Percentiles rank a stretch among this genome's conserved stretches.
Conservation (phyloP, 2,888 invertebrate species). For the Spisula subtruncata region DNA sequence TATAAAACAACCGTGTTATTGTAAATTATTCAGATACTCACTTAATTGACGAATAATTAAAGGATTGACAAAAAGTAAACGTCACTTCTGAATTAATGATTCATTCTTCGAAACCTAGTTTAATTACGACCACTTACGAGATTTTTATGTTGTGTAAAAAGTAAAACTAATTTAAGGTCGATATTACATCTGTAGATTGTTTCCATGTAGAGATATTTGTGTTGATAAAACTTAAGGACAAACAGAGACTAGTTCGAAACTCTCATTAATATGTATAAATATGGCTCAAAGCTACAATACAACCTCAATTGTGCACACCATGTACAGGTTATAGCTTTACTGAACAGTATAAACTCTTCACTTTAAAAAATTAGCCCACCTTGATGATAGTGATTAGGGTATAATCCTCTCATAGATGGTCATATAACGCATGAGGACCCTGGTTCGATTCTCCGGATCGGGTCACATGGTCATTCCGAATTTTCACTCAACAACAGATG, state of each 20-base stretch:
- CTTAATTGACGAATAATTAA: conserved; percentile 8
- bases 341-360: no score
- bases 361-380: no score
- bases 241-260: not conserved
- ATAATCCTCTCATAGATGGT: no score
- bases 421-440: no score
- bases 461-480: no score
- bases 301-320: no score
- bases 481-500: no score
- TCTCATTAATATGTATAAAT: no score
- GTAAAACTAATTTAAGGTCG: not conserved
- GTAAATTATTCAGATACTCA: not conserved
- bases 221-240: not conserved
- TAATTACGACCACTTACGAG: not conserved
- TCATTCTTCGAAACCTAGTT: not conserved
- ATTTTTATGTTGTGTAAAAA: conserved; percentile 1
- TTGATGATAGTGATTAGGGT: no score
- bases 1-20: not conserved
- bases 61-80: not conserved
- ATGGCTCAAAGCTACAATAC: no score
- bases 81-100: not conserved
- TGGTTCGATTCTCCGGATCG: no score
- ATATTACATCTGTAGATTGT: conserved; percentile 6
- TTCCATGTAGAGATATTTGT: not conserved
- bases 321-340: no score